Evolutionary conservation across 2,113 vertebrate genomes (phyloP), one percentile per base, ranked within the genome.

Genomic region (Pseudolaguvia tuberculata): DNA sequence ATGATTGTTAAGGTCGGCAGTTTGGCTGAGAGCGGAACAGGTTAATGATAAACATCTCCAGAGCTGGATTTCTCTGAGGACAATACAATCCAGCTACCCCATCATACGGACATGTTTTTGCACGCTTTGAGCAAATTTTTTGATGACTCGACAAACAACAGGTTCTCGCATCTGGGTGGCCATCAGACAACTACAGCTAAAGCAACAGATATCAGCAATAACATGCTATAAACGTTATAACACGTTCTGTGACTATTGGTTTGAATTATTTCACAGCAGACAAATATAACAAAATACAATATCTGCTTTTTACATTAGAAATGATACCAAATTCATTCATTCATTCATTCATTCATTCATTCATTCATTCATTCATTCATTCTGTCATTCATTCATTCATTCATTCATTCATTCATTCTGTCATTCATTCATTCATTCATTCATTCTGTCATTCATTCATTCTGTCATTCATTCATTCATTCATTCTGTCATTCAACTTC

Each of bases 21-120:
- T 61, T 10, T 56, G 39, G 58, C 21, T 2, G 3, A 9, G 66
- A 61, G 51, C 0, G 47, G 42, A 58, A 76, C 48, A 52, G 35
- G 51, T 58, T 71, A 84, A 80, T 81, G 45, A 48, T 67, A 67
- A 82, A 80, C 78, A 80, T 80, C 82, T 73, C 73, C 35, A 70
- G 68, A 76, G 74, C 39, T 55, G 63, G 45, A 39, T 79, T 78
- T 81, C 74, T 57, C 70, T 61, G 27, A 62, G 50, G 31, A 65
- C 52, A 21, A 72, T 62, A 83, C 75, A 83, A 80, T 63, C 53
- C 21, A 57, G 65, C 52, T 45, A 48, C 14, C 45, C 55, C 35
- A 58, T 78, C 45, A 73, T 55, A 31, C 50, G 5, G 65, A n/a
- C 31, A 61, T 59, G 65, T 78, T 53, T 75, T 39, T 14, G n/a